phyloP scores from a whole-genome alignment of 2,113 vertebrate species.

The Candoia aspera region DNA sequence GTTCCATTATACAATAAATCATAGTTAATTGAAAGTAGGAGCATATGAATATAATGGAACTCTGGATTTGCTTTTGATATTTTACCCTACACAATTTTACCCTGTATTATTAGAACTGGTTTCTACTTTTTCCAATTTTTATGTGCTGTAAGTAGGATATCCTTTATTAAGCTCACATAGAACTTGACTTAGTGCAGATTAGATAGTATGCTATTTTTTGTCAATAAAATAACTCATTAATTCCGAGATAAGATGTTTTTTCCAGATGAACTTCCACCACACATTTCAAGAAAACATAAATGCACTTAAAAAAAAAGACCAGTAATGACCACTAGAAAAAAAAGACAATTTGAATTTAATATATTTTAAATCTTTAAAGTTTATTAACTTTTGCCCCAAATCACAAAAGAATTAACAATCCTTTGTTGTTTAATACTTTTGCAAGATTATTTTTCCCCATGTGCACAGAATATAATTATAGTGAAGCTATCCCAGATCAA shows the following conservation, averaged over 20 bases:
- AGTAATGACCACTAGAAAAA: neutral
- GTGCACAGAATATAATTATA: neutral
- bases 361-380: neutral
- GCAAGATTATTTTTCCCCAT: neutral
- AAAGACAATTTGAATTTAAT: neutral
- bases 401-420: neutral
- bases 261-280: neutral
- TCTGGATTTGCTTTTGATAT: neutral
- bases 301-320: neutral
- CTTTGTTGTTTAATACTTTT: neutral
- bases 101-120: neutral
- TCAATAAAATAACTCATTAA: neutral
- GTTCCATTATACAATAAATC: neutral
- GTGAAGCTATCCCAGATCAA: slow-evolving; percentile 10
- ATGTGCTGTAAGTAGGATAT: neutral
- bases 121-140: neutral
- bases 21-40: neutral
- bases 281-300: neutral
- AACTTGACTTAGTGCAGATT: neutral
- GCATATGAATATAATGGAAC: neutral
- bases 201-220: neutral
- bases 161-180: neutral
- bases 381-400: neutral
- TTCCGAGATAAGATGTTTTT: neutral
- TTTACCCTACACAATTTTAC: neutral